phyloP scores from a whole-genome alignment of 2,888 invertebrate species.

The Plutella xylostella region DNA sequence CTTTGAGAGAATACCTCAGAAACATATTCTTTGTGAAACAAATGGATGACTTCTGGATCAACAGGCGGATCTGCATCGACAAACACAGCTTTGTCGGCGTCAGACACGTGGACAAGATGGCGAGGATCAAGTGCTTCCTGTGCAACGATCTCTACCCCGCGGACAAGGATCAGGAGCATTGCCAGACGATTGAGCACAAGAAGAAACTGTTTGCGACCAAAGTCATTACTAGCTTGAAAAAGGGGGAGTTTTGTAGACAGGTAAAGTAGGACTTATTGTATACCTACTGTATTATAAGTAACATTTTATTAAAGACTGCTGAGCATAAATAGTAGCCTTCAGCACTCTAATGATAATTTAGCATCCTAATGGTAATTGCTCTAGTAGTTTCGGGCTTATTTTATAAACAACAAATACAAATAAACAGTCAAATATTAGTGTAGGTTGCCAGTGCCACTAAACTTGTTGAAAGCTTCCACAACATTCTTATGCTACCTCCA shows the following conservation, averaged over 20 bases:
- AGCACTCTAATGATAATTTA: background rate
- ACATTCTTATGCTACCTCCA: too few relatives aligned
- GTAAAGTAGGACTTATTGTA: conserved; percentile 21
- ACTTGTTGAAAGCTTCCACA: too few relatives aligned
- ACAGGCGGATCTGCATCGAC: conserved; percentile 22
- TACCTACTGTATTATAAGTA: background rate
- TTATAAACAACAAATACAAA: too few relatives aligned
- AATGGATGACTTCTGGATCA: conserved; percentile 23
- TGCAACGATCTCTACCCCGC: conserved; percentile 27
- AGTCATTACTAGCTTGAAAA: conserved; percentile 20
- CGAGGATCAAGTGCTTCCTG: conserved; percentile 30
- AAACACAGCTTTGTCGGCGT: conserved; percentile 28
- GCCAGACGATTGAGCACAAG: conserved; percentile 26
- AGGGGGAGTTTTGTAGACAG: conserved; percentile 35
- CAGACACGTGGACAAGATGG: conserved; percentile 18
- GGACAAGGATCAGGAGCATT: conserved; percentile 27
- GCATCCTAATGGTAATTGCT: background rate
- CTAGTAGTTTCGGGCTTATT: background rate
- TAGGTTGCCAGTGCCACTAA: too few relatives aligned
- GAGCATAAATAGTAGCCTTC: background rate
- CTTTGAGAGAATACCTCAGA: conserved; percentile 17
- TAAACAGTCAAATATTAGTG: too few relatives aligned
- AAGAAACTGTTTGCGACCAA: conserved; percentile 24
- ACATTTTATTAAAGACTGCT: background rate
- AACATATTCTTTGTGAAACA: conserved; percentile 12